These are phyloP conservation scores for Globodera ellingtonae DNA, from an alignment of 1,140 invertebrate species.

Conservation along the genomic window DNA sequence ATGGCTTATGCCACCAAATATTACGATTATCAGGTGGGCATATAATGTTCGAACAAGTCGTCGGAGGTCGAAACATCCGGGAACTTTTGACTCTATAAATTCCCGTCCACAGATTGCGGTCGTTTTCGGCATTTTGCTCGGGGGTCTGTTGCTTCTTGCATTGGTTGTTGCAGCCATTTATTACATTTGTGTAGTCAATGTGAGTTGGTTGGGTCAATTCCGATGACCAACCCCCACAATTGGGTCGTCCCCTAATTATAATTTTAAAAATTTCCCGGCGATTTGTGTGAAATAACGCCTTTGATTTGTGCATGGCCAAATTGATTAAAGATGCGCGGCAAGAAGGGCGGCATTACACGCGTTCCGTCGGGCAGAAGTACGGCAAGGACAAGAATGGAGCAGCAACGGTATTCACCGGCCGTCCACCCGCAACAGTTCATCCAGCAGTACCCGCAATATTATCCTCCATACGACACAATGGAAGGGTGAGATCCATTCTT, in stretches of 20 bases:
- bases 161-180: conserved; percentile 36
- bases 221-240: neutral
- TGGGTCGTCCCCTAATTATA: neutral
- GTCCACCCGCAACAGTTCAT: conserved; percentile 8
- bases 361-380: conserved; percentile 25
- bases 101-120: conserved; percentile 26
- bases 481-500: neutral
- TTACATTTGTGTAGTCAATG: conserved; percentile 42
- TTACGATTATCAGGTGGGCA: conserved; percentile 39
- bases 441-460: neutral
- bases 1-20: conserved; percentile 42
- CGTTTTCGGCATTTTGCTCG: conserved; percentile 34
- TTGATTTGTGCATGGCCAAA: no score
- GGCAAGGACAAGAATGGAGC: conserved; percentile 7
- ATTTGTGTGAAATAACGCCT: no score
- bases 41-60: conserved; percentile 1
- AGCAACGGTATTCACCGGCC: conserved; percentile 27
- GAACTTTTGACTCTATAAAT: conserved; percentile 16
- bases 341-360: conserved; percentile 29
- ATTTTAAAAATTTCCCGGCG: no score
- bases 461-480: neutral
- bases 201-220: conserved; percentile 22
- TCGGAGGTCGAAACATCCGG: neutral
- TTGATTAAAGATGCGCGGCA: conserved; percentile 31
- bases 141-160: conserved; percentile 30